Evolutionary conservation across 64 coral and sea anemone genomes (phyloP), one percentile per base, ranked within the genome.

Genomic region (Porites lutea): DNA sequence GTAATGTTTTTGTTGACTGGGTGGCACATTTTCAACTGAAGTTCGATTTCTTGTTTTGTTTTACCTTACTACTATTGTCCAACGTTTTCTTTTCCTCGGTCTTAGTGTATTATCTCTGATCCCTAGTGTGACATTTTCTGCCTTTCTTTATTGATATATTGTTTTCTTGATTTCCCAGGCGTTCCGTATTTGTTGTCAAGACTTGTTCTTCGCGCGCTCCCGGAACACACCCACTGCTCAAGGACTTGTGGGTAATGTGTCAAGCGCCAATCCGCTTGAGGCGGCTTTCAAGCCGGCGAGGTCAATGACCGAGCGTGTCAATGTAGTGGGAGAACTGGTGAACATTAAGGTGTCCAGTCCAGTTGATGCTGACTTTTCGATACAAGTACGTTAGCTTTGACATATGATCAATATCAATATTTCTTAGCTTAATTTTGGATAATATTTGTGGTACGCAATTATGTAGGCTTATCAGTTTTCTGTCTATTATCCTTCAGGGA

Each of bases 141-240:
- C 49, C 47, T 57, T 87, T 52, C 0, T 21, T 3, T 1, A 37
- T 58, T 76, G 2, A 18, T 6, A 19, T 12, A 13, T 21, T 11
- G 0, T 82, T 62, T 52, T 44, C 48, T 22, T 66, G 23, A n/a
- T 43, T 94, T 71, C 9, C 3, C 21, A 99, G 97, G 94, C 97
- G 7, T 91, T 99, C 87, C 91, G 94, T 51, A 86, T 99, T 54
- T 95, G 95, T 37, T 99, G 97, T 86, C 97, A 99, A 65, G 97
- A 99, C 64, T 77, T 99, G 94, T 99, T 99, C 94, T 99, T 99
- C 48, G 87, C 94, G 44, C 90, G 97, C 63, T 93, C 97, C 74
- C 94, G 97, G 44, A 79, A 58, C 8, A 89, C 97, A 2, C 77
- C 75, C 20, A 78, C 89, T 46, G 83, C 94, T 10, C 91, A 70